Evolutionary conservation across 2,113 vertebrate species (phyloP).

Genomic region (Engystomops pustulosus): DNA sequence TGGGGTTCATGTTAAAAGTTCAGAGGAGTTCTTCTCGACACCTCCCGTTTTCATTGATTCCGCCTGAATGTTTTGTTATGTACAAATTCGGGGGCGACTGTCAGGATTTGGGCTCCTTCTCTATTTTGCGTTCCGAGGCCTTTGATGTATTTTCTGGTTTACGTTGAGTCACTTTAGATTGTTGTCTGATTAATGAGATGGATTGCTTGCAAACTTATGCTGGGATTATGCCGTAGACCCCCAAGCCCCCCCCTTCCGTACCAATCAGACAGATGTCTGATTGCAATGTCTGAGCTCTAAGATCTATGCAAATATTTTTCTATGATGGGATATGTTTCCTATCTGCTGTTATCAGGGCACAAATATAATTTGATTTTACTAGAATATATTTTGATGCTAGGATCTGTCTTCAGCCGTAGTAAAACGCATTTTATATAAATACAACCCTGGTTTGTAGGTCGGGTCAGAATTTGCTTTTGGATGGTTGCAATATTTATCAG

Average conservation of each 20-base stretch:
- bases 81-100: background rate
- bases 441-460: background rate
- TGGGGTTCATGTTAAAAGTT: conserved; percentile 36
- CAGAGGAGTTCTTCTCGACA: background rate
- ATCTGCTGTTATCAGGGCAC: too few relatives aligned
- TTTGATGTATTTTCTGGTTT: background rate
- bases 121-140: background rate
- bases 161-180: background rate
- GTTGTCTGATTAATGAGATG: background rate
- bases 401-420: too few relatives aligned
- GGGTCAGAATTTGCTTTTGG: background rate
- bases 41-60: background rate
- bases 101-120: background rate
- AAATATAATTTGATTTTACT: too few relatives aligned
- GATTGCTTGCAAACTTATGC: background rate
- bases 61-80: background rate
- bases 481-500: background rate
- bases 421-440: background rate
- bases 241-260: background rate
- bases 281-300: background rate
- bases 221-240: background rate
- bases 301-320: background rate
- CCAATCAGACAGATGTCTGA: background rate
- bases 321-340: background rate
- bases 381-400: too few relatives aligned